Evolutionary conservation across 2,797 vertebrate genomes (phyloP).

Genomic region (Melopsittacus undulatus): DNA sequence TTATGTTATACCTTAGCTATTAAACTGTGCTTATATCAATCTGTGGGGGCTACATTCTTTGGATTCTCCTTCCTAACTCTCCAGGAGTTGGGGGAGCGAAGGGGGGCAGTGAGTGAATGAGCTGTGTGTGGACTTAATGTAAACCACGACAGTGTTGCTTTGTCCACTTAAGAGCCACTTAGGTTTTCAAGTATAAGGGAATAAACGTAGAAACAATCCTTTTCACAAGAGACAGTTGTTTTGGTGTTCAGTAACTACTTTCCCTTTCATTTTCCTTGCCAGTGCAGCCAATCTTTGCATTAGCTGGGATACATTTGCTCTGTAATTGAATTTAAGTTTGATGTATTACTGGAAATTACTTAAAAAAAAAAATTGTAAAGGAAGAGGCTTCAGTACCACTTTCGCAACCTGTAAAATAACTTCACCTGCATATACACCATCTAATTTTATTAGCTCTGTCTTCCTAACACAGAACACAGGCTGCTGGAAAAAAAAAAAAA

Average conservation of each 20-base stretch:
- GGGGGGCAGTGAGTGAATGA: too few species aligned
- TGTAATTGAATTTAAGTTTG: slow-evolving; percentile 59
- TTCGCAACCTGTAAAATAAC: slow-evolving; percentile 18
- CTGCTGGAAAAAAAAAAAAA: neutral
- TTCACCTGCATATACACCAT: neutral
- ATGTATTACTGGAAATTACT: slow-evolving; percentile 54
- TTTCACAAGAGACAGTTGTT: neutral
- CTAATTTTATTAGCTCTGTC: slow-evolving; percentile 24
- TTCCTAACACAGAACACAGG: neutral
- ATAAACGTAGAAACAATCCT: neutral
- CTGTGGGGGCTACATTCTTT: too few species aligned
- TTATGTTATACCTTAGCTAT: too few species aligned
- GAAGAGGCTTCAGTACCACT: neutral
- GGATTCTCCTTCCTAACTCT: too few species aligned
- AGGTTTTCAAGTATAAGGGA: neutral
- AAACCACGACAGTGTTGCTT: neutral
- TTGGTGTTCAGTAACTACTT: neutral
- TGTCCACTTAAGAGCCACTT: neutral
- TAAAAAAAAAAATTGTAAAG: neutral
- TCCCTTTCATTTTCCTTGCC: neutral
- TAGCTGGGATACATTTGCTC: slow-evolving; percentile 43
- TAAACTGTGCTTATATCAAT: too few species aligned
- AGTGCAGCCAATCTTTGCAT: slow-evolving; percentile 8
- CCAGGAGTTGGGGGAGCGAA: too few species aligned
- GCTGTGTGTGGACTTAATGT: too few species aligned